Conservation (phyloP, 2,888 invertebrate genomes). For the Acronicta leporina region DNA sequence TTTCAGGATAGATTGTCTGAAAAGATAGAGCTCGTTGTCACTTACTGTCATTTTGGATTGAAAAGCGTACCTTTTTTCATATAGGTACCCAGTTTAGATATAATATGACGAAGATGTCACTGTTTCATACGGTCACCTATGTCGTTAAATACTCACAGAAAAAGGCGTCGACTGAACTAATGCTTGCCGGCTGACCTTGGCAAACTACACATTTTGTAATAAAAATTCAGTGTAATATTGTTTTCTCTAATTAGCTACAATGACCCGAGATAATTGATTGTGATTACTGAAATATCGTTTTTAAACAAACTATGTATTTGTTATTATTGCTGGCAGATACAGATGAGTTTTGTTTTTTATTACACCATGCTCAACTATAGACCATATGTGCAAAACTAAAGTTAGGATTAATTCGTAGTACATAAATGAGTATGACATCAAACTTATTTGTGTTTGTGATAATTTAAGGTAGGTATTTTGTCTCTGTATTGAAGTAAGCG, state of each 20-base stretch:
- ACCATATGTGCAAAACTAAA: no score
- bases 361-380: no score
- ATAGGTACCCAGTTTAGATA: no score
- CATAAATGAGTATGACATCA: background rate
- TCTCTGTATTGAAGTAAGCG: background rate
- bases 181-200: constrained; percentile 34
- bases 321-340: no score
- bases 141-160: constrained; percentile 18
- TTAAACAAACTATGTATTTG: background rate
- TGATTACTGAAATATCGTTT: background rate
- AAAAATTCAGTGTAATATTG: constrained; percentile 3
- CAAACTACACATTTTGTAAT: constrained; percentile 25
- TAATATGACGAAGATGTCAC: background rate
- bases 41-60: no score
- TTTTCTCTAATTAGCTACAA: constrained; percentile 4
- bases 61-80: no score
- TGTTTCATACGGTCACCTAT: constrained; percentile 16
- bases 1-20: no score
- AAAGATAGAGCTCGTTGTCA: no score
- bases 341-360: no score
- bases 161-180: constrained; percentile 13
- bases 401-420: no score
- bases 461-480: constrained; percentile 1
- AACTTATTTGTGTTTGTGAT: constrained; percentile 4
- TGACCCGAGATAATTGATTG: constrained; percentile 6